phyloP scores from a whole-genome alignment of 92 coral and sea anemone genomes.

The Porites divaricata region DNA sequence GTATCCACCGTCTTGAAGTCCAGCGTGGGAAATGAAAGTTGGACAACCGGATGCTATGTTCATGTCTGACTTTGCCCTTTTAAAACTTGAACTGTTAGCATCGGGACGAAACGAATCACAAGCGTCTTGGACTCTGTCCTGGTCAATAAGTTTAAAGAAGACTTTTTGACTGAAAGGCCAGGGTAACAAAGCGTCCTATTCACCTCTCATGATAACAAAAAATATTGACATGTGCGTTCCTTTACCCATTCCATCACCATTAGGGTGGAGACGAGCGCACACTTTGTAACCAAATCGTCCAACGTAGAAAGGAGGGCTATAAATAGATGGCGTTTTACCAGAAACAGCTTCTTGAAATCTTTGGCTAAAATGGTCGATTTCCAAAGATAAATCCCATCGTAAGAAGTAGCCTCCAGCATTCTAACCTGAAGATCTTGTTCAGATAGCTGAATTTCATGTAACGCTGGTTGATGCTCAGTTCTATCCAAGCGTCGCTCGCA shows the following conservation, averaged over 20 bases:
- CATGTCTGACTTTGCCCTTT: conserved; percentile 79
- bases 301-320: conserved; percentile 86
- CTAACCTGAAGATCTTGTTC: conserved; percentile 52
- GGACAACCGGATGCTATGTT: conserved; percentile 90
- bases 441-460: conserved; percentile 63
- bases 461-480: conserved; percentile 57
- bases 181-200: conserved; percentile 76
- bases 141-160: conserved; percentile 78
- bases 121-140: conserved; percentile 68
- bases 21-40: conserved; percentile 67
- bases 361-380: conserved; percentile 73
- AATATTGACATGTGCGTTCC: conserved; percentile 78
- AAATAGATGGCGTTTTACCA: conserved; percentile 74
- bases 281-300: conserved; percentile 87
- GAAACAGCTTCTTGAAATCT: conserved; percentile 69
- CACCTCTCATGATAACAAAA: conserved; percentile 90
- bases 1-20: conserved; percentile 55
- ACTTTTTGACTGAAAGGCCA: conserved; percentile 96
- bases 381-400: conserved; percentile 83
- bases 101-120: conserved; percentile 79
- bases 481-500: conserved; percentile 54
- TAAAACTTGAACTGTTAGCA: conserved; percentile 82
- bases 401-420: conserved; percentile 58
- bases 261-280: conserved; percentile 73
- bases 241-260: conserved; percentile 83